A percentile compares a stretch with the other conserved stretches of the same genome.
These are phyloP conservation scores for Microchirus variegatus DNA, from an alignment of 2,797 vertebrate genomes.

Conservation along the genomic window DNA sequence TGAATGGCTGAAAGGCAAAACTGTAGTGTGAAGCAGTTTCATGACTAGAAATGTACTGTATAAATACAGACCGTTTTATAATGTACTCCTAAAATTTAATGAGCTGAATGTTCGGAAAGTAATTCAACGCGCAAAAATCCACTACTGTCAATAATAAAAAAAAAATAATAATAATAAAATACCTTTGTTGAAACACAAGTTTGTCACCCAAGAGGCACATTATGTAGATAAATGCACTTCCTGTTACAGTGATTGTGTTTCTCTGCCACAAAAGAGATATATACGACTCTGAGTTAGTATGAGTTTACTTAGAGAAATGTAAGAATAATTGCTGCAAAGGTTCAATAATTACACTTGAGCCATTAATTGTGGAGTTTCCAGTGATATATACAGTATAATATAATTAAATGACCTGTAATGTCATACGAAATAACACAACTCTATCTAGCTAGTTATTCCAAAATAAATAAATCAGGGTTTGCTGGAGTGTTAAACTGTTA, in stretches of 20 bases:
- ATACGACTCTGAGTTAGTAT: constrained; percentile 14
- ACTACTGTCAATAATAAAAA: constrained; percentile 5
- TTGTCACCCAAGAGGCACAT: constrained; percentile 1
- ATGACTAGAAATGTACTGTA: background rate
- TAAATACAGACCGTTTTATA: too few relatives aligned
- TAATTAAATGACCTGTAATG: background rate
- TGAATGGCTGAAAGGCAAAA: too few relatives aligned
- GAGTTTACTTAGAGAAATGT: constrained; percentile 5
- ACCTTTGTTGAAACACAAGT: constrained; percentile 12
- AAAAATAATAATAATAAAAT: too few relatives aligned
- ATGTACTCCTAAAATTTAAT: constrained; percentile 1
- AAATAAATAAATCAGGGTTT: constrained; percentile 5
- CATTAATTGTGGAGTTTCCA: background rate
- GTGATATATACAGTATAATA: background rate
- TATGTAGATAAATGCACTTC: constrained; percentile 23
- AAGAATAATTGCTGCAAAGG: constrained; percentile 8
- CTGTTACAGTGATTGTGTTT: constrained; percentile 18
- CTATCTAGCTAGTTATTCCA: constrained; percentile 1
- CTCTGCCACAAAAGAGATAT: constrained; percentile 13
- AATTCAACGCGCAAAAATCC: constrained; percentile 20
- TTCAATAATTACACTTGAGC: constrained; percentile 10
- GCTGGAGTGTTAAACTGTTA: background rate
- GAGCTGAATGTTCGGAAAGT: constrained; percentile 5
- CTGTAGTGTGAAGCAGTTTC: too few relatives aligned
- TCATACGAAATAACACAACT: background rate